Conservation (phyloP, 2,113 vertebrate species). For the Rhagologus leucostigma region DNA sequence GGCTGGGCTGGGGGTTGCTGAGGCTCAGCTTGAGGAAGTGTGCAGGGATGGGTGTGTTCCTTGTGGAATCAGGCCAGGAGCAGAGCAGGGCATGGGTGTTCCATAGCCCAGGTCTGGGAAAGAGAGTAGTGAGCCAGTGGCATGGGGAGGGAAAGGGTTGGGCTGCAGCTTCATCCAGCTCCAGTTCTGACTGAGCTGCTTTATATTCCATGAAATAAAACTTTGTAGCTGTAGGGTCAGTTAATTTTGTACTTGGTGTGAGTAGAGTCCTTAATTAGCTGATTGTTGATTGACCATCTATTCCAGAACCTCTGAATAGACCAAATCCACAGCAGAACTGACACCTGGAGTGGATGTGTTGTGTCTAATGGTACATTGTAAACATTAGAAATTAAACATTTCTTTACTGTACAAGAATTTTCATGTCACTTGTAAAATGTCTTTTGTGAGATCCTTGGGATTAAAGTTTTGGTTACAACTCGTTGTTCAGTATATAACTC, state of each 20-base stretch:
- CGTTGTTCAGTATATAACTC: constrained; percentile 62
- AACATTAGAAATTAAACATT: constrained; percentile 55
- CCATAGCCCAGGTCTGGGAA: neutral
- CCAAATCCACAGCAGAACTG: constrained; percentile 56
- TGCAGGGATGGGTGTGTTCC: neutral
- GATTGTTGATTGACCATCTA: neutral
- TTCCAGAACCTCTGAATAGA: constrained; percentile 44
- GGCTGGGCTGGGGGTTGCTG: neutral
- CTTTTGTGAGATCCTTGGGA: constrained; percentile 80
- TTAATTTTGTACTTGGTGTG: constrained; percentile 17
- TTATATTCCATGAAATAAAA: neutral
- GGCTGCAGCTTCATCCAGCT: neutral
- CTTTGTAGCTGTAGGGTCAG: neutral
- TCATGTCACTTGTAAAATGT: constrained; percentile 82
- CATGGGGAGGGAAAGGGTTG: neutral
- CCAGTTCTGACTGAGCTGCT: constrained; percentile 15
- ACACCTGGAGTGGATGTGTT: constrained; percentile 26
- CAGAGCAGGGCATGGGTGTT: neutral
- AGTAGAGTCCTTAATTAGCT: neutral
- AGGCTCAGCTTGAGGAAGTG: neutral
- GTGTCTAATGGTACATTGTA: constrained; percentile 76
- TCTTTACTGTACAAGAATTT: constrained; percentile 79
- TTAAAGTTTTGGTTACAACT: constrained; percentile 87
- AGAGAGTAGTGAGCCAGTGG: neutral
- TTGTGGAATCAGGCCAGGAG: neutral